These are phyloP conservation scores for Dryadula phaetusa DNA, from an alignment of 2,888 invertebrate species.

Conservation along the genomic window DNA sequence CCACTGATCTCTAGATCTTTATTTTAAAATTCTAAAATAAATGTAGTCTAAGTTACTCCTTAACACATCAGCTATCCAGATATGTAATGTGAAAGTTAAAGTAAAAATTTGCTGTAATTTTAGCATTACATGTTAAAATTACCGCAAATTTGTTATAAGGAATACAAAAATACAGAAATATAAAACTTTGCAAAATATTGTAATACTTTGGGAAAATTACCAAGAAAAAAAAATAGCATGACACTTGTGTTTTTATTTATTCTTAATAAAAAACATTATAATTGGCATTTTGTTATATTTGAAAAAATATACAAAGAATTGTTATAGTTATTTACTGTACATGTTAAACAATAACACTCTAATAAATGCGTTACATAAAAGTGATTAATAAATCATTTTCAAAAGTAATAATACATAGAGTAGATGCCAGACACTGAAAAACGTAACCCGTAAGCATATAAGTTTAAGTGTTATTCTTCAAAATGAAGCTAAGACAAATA, in stretches of 20 bases:
- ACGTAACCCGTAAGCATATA: conserved; percentile 61
- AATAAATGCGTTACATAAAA: conserved; percentile 74
- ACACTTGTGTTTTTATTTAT: background rate
- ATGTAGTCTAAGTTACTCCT: too few relatives aligned
- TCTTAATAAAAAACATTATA: conserved; percentile 40
- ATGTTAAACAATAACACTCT: conserved; percentile 68
- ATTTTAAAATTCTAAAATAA: too few relatives aligned
- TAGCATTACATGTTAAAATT: too few relatives aligned
- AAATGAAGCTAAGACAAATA: conserved; percentile 34
- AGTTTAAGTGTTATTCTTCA: conserved; percentile 39
- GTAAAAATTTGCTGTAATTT: too few relatives aligned
- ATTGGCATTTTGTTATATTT: conserved; percentile 75
- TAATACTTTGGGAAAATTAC: background rate
- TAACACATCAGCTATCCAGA: too few relatives aligned
- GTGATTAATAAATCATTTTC: conserved; percentile 41
- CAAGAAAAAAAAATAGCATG: background rate
- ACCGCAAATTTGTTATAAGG: too few relatives aligned
- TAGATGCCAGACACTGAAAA: conserved; percentile 48
- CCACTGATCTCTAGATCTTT: too few relatives aligned
- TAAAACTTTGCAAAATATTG: too few relatives aligned
- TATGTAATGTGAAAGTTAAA: too few relatives aligned
- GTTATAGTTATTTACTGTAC: conserved; percentile 76
- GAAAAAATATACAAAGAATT: conserved; percentile 80
- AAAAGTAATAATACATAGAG: conserved; percentile 33
- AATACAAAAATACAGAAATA: too few relatives aligned